A percentile compares a stretch with the other conserved stretches of the same genome.
phyloP scores from a whole-genome alignment of 2,797 vertebrate genomes.

The Argya squamiceps region DNA sequence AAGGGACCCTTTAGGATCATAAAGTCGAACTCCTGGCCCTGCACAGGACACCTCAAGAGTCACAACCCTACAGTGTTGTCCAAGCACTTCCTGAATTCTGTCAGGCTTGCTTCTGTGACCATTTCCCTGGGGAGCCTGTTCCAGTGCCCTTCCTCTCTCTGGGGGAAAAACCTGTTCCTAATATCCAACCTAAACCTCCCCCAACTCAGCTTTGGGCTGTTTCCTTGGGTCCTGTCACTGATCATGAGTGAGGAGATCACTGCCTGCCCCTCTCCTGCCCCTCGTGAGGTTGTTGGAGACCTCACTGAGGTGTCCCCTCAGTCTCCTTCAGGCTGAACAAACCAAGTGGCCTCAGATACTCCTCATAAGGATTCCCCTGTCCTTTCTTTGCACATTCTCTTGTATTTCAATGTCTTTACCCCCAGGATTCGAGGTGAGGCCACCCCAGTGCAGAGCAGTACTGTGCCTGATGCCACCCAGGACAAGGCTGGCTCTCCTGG shows the following conservation, averaged over 20 bases:
- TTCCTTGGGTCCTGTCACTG: not conserved
- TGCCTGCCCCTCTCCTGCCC: not conserved
- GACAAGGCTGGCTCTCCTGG: not conserved
- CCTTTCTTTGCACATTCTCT: not conserved
- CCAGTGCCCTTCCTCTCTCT: not conserved
- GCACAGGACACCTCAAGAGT: not conserved
- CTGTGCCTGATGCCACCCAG: not conserved
- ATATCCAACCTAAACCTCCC: not conserved
- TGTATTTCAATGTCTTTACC: not conserved
- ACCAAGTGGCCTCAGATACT: not conserved
- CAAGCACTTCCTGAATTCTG: not conserved
- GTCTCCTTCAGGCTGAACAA: not conserved
- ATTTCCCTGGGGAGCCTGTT: not conserved
- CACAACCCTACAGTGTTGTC: not conserved
- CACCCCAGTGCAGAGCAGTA: rapidly evolving
- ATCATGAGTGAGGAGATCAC: not conserved
- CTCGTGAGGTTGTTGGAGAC: rapidly evolving
- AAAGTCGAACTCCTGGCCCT: not conserved
- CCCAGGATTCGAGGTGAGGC: rapidly evolving
- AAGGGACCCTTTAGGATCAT: not conserved
- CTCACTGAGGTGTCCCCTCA: not conserved
- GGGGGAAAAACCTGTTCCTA: not conserved
- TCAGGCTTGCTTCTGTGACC: not conserved
- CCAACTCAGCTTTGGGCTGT: not conserved
- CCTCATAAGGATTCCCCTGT: not conserved